Evolutionary conservation across 64 coral and sea anemone genomes (phyloP).

Genomic region (Actinia equina): DNA sequence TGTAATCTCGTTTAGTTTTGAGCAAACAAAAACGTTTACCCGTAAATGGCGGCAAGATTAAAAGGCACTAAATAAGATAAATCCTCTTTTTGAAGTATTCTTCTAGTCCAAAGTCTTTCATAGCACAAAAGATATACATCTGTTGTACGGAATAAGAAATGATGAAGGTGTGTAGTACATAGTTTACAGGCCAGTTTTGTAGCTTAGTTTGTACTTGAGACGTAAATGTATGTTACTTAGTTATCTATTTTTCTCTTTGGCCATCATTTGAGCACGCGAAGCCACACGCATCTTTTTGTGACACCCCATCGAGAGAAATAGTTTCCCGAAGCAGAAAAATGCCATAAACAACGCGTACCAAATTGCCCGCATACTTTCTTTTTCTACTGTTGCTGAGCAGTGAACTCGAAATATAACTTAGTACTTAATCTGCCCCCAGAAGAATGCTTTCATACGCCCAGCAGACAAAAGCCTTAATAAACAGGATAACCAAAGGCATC

Average conservation of each 20-base stretch:
- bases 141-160: too few relatives aligned
- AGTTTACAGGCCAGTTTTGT: too few relatives aligned
- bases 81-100: not conserved
- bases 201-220: too few relatives aligned
- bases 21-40: not conserved
- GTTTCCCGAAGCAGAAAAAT: conserved; percentile 2
- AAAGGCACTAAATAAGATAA: not conserved
- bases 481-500: conserved; percentile 8
- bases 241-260: not conserved
- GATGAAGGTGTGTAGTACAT: too few relatives aligned
- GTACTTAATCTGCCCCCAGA: not conserved
- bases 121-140: too few relatives aligned
- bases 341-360: conserved; percentile 14
- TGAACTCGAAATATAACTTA: not conserved
- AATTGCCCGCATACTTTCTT: not conserved
- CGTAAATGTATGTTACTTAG: too few relatives aligned
- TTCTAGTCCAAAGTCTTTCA: not conserved
- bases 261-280: conserved; percentile 15
- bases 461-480: not conserved
- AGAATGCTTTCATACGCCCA: not conserved
- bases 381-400: conserved; percentile 9
- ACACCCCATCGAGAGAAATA: conserved; percentile 9
- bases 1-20: not conserved
- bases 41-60: not conserved
- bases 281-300: not conserved